Base-by-base conservation (phyloP, 2,797 vertebrate genomes). In the Spatula versicolor region DNA sequence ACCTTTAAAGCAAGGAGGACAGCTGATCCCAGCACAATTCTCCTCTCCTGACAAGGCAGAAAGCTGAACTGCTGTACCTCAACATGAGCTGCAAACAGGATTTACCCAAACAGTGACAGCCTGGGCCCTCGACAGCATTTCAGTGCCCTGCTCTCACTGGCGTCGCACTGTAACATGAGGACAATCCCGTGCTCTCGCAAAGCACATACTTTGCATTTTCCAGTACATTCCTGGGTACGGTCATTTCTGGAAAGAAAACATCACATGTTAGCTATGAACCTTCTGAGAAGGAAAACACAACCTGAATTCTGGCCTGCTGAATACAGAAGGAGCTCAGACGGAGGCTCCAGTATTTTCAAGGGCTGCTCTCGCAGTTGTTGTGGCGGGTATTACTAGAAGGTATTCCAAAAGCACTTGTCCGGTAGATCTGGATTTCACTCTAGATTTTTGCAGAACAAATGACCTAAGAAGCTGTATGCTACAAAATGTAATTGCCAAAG, bases 331-430 rank as follows among this genome's bases (percentile, higher is more conserved):
- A 52, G 30, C 60, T 77, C 60, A 48, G 39, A 30, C 26, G 28
- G 67, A 77, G 63, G 35, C 35, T 48, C n/a, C 8, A 55, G 43
- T 69, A 45, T 54, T 66, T 73, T 50, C 8, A 28, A 52, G 59
- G 59, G 31, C 26, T 52, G 39, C 52, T 79, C 4, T 58, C 31
- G 33, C 15, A 7, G 39, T 62, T 64, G 31, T 74, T 54, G n/a
- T 76, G 60, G 59, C 16, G 37, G 20, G 35, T 74, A 60, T 63
- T 86, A 76, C 55, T 56, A 78, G 62, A 69, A 73, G 62, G 59
- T 52, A 86, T 6, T 92, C 59, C 71, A 88, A 63, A 76, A 93
- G 37, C 23, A 33, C 56, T 84, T 50, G 88, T 43, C 60, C 50
- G 19, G 37, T 60, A 82, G 22, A 56, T 81, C 52, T 76, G 78